Evolutionary conservation across 2,888 invertebrate species (phyloP).

Genomic region (Rhamnusium bicolor): DNA sequence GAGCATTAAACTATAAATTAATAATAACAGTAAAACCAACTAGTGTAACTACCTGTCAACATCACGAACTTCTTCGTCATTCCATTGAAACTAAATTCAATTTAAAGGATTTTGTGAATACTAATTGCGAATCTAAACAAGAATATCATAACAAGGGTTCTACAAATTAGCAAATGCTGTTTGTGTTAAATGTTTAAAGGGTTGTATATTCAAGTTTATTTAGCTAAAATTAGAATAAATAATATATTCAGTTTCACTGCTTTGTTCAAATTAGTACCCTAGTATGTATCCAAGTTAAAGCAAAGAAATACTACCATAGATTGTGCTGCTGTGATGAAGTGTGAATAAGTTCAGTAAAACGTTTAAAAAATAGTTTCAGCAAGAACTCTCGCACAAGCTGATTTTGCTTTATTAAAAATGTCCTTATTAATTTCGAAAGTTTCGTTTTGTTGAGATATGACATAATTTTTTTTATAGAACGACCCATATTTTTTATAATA

Average conservation of each 20-base stretch:
- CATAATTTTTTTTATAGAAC: too few species aligned
- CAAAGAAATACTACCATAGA: too few species aligned
- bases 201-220: neutral
- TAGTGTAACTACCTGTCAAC: neutral
- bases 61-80: neutral
- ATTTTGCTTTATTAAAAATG: too few species aligned
- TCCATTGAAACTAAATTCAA: neutral
- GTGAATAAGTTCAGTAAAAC: too few species aligned
- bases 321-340: too few species aligned
- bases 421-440: too few species aligned
- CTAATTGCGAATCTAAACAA: neutral
- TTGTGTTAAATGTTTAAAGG: constrained; percentile 10
- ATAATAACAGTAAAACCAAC: neutral
- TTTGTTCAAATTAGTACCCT: neutral
- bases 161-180: neutral
- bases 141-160: constrained; percentile 19
- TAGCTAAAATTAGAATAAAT: neutral
- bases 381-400: too few species aligned
- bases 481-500: too few species aligned
- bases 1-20: neutral
- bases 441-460: too few species aligned
- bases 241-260: neutral
- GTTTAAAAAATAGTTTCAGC: too few species aligned
- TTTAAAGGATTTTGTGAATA: constrained; percentile 14
- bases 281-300: neutral